A percentile compares a stretch with the other conserved stretches of the same genome.
Evolutionary conservation across 2,797 vertebrate species (phyloP).

Genomic region (Characodon lateralis): DNA sequence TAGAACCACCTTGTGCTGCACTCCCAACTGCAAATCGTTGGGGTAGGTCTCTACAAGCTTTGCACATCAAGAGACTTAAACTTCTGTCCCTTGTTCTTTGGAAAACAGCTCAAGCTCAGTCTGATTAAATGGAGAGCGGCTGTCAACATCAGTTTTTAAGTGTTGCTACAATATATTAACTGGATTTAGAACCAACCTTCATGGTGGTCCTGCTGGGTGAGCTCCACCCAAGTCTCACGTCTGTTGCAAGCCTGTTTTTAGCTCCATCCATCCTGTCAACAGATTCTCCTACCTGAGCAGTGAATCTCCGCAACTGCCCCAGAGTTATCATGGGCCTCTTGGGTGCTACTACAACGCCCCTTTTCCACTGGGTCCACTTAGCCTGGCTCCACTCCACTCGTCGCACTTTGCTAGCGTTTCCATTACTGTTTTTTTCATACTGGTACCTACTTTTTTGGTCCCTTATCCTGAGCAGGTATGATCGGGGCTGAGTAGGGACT

Average conservation of each 20-base stretch:
- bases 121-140: background rate
- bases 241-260: background rate
- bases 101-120: background rate
- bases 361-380: too few relatives aligned
- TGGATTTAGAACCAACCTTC: too few relatives aligned
- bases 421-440: too few relatives aligned
- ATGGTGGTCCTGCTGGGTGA: too few relatives aligned
- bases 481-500: too few relatives aligned
- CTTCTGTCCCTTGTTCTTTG: background rate
- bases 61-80: background rate
- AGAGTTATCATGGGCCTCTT: background rate
- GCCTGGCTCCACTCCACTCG: too few relatives aligned
- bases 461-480: too few relatives aligned
- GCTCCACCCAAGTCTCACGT: background rate
- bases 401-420: too few relatives aligned
- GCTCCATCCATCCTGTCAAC: background rate
- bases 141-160: background rate
- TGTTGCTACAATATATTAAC: too few relatives aligned
- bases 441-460: too few relatives aligned
- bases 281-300: background rate
- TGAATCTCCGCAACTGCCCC: background rate
- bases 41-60: background rate
- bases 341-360: background rate
- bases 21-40: too few relatives aligned
- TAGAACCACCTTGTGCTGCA: background rate